A percentile compares a stretch with the other conserved stretches of the same genome.
phyloP scores from a whole-genome alignment of 2,888 invertebrate species.

The Mechanitis messenoides region DNA sequence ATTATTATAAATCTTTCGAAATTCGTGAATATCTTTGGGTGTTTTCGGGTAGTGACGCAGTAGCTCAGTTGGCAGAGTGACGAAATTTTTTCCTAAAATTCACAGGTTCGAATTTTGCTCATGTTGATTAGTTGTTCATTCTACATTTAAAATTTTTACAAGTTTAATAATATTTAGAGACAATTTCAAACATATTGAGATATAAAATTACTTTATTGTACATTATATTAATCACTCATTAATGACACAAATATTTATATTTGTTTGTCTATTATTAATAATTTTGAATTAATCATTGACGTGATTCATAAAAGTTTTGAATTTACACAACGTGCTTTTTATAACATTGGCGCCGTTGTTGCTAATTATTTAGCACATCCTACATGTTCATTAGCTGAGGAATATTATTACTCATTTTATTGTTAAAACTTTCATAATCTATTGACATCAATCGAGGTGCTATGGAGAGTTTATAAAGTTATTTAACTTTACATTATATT shows the following conservation, averaged over 20 bases:
- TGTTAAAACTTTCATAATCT: constrained; percentile 7
- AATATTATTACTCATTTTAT: constrained; percentile 29
- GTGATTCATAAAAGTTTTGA: neutral
- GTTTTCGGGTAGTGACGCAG: too few species aligned
- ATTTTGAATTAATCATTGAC: neutral
- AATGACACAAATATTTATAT: neutral
- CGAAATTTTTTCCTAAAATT: too few species aligned
- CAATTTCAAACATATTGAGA: too few species aligned
- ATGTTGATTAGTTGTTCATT: too few species aligned
- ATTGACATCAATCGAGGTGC: neutral
- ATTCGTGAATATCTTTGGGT: too few species aligned
- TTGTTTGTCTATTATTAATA: neutral
- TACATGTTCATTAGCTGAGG: constrained; percentile 33
- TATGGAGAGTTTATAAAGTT: neutral
- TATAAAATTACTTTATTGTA: too few species aligned
- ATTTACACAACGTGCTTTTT: neutral
- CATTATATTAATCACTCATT: neutral
- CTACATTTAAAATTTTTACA: too few species aligned
- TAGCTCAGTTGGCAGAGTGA: too few species aligned
- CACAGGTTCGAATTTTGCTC: too few species aligned
- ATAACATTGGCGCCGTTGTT: constrained; percentile 53
- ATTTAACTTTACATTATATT: too few species aligned
- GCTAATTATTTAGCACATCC: constrained; percentile 56
- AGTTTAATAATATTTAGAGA: too few species aligned
- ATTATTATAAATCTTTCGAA: too few species aligned